Base-by-base conservation (phyloP, 2,797 vertebrate genomes). In the Gallirallus australis region DNA sequence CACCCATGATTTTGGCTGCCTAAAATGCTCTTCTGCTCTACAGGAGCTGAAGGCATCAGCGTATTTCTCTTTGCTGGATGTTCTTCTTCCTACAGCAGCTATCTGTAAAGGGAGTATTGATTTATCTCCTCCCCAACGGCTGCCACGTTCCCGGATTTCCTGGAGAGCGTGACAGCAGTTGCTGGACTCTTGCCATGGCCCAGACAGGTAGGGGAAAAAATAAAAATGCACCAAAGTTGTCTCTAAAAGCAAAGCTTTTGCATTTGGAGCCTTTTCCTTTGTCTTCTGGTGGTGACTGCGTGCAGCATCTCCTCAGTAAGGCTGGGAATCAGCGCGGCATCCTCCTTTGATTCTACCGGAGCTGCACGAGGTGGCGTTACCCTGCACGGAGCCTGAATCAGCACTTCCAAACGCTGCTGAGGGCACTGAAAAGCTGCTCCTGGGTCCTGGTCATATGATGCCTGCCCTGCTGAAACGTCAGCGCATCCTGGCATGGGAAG, bases 401-500 rank as follows among this genome's bases (percentile, higher is more conserved):
- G 84, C 82, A 45, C 50, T 80, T 86, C 76, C 57, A 70, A 75
- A 65, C 0, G 7, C 40, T 53, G 9, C 71, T 30, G 79, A 59
- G 91, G 72, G 89, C 78, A 27, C 60, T 16, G 45, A 19, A 25
- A 75, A 64, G 79, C 71, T 64, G 3, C 76, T 57, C 40, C 11
- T 19, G 53, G 42, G 25, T 64, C 71, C 84, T n/a, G 57, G 19
- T 63, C 47, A 7, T n/a, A 35, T 10, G 37, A 60, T n/a, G 54
- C 4, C 23, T 1, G 3, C 9, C 21, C 84, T 59, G 52, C 8
- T 31, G 28, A 73, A 68, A 75, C 4, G 1, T 21, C 88, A 85
- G 72, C 1, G 0, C 79, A 24, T 31, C 53, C 86, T 14, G 61
- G 59, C 48, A 48, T 0, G 1, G 47, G 31, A 85, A 42, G 0